Evolutionary conservation across 2,888 invertebrate species (phyloP), one percentile per base, ranked within the genome.

Genomic region (Hofmannophila pseudospretella): DNA sequence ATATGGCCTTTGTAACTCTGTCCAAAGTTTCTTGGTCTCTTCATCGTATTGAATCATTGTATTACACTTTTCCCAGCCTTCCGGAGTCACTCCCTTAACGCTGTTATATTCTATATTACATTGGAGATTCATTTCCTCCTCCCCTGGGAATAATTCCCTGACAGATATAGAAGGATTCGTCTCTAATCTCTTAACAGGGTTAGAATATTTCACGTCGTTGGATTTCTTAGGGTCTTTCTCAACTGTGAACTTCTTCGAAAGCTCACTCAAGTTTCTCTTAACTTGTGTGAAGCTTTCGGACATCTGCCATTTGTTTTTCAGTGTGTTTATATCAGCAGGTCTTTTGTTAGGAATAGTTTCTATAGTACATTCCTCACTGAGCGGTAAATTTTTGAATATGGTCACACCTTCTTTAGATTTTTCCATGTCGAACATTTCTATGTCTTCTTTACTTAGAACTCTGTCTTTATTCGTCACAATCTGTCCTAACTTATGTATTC

Each of bases 161-260:
- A 94, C 94, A 2, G 94, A 94, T 55, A 94, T 93, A n/a, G 94
- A 93, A 0, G 94, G 93, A 71, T 94, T 94, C 0, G 91, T 91
- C 36, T 92, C 92, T n/a, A 92, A 67, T 56, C 91, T 77, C 53
- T 90, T 90, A 1, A 92, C 92, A 0, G 90, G 91, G 39, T 91
- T 90, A 0, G 90, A 79, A 51, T 84, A 87, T 56, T 80, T 85
- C 0, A 41, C 72, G 14, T 89, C 89, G 0, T 56, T 48, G 0
- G 49, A 27, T 50, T 82, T 88, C 49, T 85, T 88, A 1, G 74
- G 70, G 7, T 78, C 85, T 47, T 77, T 87, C 27, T 79, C 81
- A 0, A 60, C 59, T 0, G 69, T 52, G 2, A 72, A 37, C 30
- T 85, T 87, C 50, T 85, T 86, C 0, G 88, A 88, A 0, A 88